Percentiles rank a stretch among this genome's conserved stretches.
Conservation (phyloP, 1,140 invertebrate genomes). For the Ceratina japonica region DNA sequence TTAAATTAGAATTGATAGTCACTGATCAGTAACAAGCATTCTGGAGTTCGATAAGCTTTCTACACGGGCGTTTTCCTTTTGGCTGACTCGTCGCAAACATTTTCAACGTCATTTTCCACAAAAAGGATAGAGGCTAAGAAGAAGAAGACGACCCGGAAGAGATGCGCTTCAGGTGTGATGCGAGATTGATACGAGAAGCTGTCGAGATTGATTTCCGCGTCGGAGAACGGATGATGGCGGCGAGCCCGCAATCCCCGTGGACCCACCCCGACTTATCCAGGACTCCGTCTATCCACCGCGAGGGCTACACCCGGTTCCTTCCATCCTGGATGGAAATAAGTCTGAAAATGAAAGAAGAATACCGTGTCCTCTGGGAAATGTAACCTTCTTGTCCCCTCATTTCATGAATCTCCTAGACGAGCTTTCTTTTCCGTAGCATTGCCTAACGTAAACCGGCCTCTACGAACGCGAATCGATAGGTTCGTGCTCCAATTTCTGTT, state of each 20-base stretch:
- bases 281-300: background rate
- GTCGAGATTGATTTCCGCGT: slow-evolving; percentile 65
- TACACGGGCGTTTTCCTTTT: slow-evolving; percentile 12
- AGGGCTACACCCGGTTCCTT: background rate
- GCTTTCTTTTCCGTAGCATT: background rate
- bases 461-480: background rate
- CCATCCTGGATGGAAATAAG: slow-evolving; percentile 44
- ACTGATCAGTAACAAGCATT: background rate
- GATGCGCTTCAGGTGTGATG: slow-evolving; percentile 57
- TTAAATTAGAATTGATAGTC: too few species aligned
- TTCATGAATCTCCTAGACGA: slow-evolving; percentile 22
- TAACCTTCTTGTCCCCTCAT: slow-evolving; percentile 42
- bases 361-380: slow-evolving; percentile 39
- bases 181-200: slow-evolving; percentile 64
- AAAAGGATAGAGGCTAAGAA: slow-evolving; percentile 8
- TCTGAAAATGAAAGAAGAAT: slow-evolving; percentile 48
- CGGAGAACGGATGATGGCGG: slow-evolving; percentile 42
- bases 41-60: slow-evolving; percentile 29
- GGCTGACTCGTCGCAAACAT: slow-evolving; percentile 5
- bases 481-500: background rate
- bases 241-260: slow-evolving; percentile 24
- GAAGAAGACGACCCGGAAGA: slow-evolving; percentile 2
- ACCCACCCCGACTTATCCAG: slow-evolving; percentile 21
- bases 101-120: slow-evolving; percentile 8
- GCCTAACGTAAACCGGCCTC: background rate